Base-by-base conservation (phyloP, 2,797 vertebrate genomes). In the Hoplostethus atlanticus region DNA sequence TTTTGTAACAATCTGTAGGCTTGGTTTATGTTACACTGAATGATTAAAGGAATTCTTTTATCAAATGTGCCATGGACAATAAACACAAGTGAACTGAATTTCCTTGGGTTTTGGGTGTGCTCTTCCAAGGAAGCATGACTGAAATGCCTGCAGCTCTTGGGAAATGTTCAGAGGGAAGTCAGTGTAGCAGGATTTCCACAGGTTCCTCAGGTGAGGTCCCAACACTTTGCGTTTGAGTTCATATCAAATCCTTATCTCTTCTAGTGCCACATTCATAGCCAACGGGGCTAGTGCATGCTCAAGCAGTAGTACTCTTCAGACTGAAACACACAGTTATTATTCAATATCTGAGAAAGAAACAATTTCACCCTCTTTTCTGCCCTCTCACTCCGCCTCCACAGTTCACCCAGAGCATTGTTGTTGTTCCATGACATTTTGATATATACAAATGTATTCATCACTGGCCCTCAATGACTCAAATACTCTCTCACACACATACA, bases 1-100 rank as follows among this genome's bases (percentile, higher is more conserved):
- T 89, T 91, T 91, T 92, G 74, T 93, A 92, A 73, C 83, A 76
- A 80, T 65, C 74, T 86, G 78, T 91, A 85, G 84, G 87, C 73
- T 60, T 76, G 73, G 67, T 83, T 84, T 84, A 84, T 86, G 70
- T 89, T 86, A 89, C 90, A 88, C 89, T 61, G 80, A 83, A 58
- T 71, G 83, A 84, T 85, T 31, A 81, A 85, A 79, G 52, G 34
- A 25, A 28, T 52, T 66, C 21, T 85, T 87, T 87, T 73, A 83
- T 91, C 83, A 77, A 38, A 82, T 65, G 86, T 91, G 89, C 65
- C 83, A 81, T 66, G 56, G 64, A 69, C 84, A 92, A 89, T 84
- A 91, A 92, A 93, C 62, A 77, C 61, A 79, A 66, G 67, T 81
- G 73, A 89, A 81, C 73, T 50, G 84, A 87, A 77, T 68, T 70